Conservation (phyloP, 2,888 invertebrate species). For the Campopleginae sp. region DNA sequence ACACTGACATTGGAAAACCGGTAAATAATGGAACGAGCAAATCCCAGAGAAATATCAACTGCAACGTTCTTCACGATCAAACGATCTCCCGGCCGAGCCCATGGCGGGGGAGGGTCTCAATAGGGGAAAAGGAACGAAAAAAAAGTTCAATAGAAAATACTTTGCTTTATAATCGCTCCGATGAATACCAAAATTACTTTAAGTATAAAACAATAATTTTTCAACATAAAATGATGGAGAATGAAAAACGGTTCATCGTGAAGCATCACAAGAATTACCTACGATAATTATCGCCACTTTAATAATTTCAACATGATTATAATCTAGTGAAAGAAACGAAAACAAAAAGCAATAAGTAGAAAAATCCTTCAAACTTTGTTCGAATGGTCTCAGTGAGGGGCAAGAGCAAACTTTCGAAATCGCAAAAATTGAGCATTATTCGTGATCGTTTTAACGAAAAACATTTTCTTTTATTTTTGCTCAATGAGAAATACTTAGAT, state of each 20-base stretch:
- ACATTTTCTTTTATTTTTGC: background rate
- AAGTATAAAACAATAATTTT: background rate
- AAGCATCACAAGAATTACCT: background rate
- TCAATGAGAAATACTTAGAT: constrained; percentile 3
- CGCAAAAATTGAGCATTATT: background rate
- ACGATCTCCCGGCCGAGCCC: background rate
- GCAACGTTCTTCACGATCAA: background rate
- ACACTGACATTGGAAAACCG: too few species aligned
- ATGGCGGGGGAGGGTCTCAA: background rate
- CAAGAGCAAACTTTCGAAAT: background rate
- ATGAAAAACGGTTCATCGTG: background rate
- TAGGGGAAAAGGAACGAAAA: background rate
- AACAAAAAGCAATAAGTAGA: background rate
- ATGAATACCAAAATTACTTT: background rate
- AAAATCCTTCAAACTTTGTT: constrained; percentile 14
- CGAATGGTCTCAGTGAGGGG: background rate
- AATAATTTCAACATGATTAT: background rate
- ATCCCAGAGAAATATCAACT: background rate
- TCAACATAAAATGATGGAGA: constrained; percentile 5
- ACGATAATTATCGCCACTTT: constrained; percentile 6
- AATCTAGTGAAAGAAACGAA: background rate
- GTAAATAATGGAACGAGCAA: too few species aligned
- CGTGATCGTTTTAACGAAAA: background rate
- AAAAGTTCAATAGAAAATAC: constrained; percentile 3
- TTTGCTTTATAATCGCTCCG: constrained; percentile 14